phyloP scores from a whole-genome alignment of 92 coral and sea anemone species.

The Siderastrea radians region DNA sequence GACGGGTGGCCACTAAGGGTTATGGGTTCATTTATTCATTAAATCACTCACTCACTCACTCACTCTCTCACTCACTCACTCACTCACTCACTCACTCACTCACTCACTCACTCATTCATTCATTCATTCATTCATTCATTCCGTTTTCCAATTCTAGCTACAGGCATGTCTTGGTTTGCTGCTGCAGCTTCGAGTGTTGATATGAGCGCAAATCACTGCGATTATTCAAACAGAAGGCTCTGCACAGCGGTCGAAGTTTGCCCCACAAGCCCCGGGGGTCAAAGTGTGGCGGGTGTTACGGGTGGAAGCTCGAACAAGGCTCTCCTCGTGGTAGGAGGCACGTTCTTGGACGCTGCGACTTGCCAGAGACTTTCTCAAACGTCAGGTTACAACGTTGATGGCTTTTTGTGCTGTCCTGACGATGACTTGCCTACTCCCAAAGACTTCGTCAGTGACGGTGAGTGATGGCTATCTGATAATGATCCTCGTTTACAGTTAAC shows the following conservation, averaged over 20 bases:
- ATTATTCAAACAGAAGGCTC: conserved; percentile 33
- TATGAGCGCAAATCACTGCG: conserved; percentile 22
- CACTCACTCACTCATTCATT: neutral
- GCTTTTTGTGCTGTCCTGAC: conserved; percentile 35
- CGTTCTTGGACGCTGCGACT: conserved; percentile 36
- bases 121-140: too few relatives aligned
- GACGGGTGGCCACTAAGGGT: too few relatives aligned
- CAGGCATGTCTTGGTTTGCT: conserved; percentile 41
- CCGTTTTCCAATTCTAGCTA: neutral
- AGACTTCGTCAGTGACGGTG: conserved; percentile 41
- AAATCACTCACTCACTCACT: too few relatives aligned
- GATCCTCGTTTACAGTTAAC: neutral
- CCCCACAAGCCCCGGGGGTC: conserved; percentile 40
- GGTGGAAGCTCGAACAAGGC: conserved; percentile 29
- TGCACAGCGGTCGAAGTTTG: conserved; percentile 53
- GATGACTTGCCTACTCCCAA: conserved; percentile 30
- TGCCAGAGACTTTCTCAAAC: conserved; percentile 15
- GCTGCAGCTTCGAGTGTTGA: neutral
- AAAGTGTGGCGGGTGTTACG: conserved; percentile 37
- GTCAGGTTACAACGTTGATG: conserved; percentile 22
- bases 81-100: too few relatives aligned
- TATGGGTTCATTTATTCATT: too few relatives aligned
- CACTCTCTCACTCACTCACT: too few relatives aligned
- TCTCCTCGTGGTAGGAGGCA: conserved; percentile 20
- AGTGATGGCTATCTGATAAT: neutral